Evolutionary conservation across 2,888 invertebrate species (phyloP).

Genomic region (Hydriomena furcata): DNA sequence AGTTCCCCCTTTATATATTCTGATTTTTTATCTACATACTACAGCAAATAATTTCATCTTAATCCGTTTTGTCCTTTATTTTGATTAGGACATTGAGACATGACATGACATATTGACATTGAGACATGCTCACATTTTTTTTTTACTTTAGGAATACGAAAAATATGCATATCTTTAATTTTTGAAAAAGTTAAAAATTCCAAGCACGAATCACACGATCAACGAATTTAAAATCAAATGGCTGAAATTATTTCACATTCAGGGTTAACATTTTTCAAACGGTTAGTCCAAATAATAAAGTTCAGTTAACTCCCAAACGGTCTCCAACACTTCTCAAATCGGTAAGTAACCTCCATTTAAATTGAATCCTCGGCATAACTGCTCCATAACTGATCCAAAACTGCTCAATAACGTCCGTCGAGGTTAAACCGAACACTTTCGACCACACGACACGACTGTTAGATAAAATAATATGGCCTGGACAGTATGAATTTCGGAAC

Average conservation of each 20-base stretch:
- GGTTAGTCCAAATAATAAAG: conserved; percentile 23
- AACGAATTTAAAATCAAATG: not conserved
- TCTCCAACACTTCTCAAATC: conserved; percentile 26
- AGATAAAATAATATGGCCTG: conserved; percentile 23
- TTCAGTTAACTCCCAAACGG: conserved; percentile 21
- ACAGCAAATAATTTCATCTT: too few species aligned
- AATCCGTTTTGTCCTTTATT: too few species aligned
- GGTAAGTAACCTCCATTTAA: conserved; percentile 23
- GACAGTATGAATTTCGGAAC: conserved; percentile 18
- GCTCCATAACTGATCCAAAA: conserved; percentile 19
- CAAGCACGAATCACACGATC: not conserved
- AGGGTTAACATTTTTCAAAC: conserved; percentile 5
- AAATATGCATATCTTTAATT: too few species aligned
- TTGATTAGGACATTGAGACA: too few species aligned
- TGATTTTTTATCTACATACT: too few species aligned
- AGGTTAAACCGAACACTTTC: conserved; percentile 1
- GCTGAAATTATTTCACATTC: not conserved
- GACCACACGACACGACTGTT: conserved; percentile 15
- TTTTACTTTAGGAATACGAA: too few species aligned
- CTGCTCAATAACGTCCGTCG: conserved; percentile 8
- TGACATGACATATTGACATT: too few species aligned
- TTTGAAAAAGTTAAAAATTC: too few species aligned
- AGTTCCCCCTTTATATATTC: too few species aligned
- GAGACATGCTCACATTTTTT: too few species aligned
- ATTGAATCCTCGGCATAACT: conserved; percentile 26